phyloP scores from a whole-genome alignment of 2,888 invertebrate genomes.

The Chalcis sispes region DNA sequence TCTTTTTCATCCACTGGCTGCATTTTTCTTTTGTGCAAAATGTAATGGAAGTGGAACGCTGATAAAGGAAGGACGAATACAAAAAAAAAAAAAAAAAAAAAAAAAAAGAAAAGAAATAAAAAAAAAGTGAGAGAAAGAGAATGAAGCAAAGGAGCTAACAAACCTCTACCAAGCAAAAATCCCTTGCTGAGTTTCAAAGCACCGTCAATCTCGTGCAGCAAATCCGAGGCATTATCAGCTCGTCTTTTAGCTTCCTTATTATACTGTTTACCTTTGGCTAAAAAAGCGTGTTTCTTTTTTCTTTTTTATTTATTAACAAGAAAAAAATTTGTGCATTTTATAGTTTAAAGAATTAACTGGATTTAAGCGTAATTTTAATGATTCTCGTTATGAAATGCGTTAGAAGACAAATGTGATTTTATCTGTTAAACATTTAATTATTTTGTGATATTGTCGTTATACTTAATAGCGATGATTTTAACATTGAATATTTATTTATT shows the following conservation, averaged over 20 bases:
- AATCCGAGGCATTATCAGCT: slow-evolving; percentile 63
- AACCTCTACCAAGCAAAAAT: slow-evolving; percentile 79
- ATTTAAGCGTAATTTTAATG: neutral
- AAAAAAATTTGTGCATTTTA: neutral
- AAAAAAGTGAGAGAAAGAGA: neutral
- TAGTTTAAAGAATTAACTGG: neutral
- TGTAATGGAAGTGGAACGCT: slow-evolving; percentile 19
- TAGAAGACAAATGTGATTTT: too few species aligned
- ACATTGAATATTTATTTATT: too few species aligned
- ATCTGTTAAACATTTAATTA: too few species aligned
- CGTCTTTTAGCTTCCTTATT: slow-evolving; percentile 43
- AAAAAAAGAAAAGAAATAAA: neutral
- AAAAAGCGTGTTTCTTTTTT: slow-evolving; percentile 47
- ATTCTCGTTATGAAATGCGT: neutral
- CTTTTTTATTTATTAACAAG: slow-evolving; percentile 15
- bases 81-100: neutral
- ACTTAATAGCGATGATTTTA: too few species aligned
- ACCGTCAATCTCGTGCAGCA: slow-evolving; percentile 83
- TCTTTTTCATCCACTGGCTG: neutral
- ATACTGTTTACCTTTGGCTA: slow-evolving; percentile 42
- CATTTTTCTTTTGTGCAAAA: slow-evolving; percentile 34
- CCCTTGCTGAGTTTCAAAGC: slow-evolving; percentile 80
- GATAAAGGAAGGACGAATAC: slow-evolving; percentile 18
- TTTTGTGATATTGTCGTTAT: too few species aligned
- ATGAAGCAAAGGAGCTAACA: slow-evolving; percentile 60